Conservation (phyloP, 2,888 invertebrate genomes). For the Drosophila falleni region DNA sequence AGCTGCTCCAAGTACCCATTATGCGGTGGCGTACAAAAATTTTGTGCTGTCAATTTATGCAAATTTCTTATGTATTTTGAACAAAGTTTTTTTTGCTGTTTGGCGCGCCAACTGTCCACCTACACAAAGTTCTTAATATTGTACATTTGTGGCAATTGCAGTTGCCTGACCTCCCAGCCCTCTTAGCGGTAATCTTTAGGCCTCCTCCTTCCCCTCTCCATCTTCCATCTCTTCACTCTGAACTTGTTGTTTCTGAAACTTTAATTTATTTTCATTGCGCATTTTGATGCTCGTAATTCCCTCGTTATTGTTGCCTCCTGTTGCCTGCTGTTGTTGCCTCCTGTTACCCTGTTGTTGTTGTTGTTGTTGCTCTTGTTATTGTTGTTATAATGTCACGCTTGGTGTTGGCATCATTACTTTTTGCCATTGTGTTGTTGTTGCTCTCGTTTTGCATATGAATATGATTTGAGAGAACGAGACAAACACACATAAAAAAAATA, state of each 20-base stretch:
- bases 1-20: slow-evolving; percentile 82
- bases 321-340: slow-evolving; percentile 44
- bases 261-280: slow-evolving; percentile 84
- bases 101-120: slow-evolving; percentile 45
- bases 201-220: too few relatives aligned
- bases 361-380: slow-evolving; percentile 43
- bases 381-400: slow-evolving; percentile 73
- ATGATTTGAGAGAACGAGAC: slow-evolving; percentile 64
- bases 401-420: slow-evolving; percentile 81
- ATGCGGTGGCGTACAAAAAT: slow-evolving; percentile 65
- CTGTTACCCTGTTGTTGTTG: slow-evolving; percentile 33
- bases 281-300: slow-evolving; percentile 83
- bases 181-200: slow-evolving; percentile 39
- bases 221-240: slow-evolving; percentile 1
- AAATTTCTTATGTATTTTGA: slow-evolving; percentile 68
- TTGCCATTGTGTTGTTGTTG: slow-evolving; percentile 61
- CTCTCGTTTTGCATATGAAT: slow-evolving; percentile 78
- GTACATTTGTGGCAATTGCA: slow-evolving; percentile 57
- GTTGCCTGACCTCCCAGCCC: not conserved
- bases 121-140: slow-evolving; percentile 44
- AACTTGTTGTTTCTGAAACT: slow-evolving; percentile 73
- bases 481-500: slow-evolving; percentile 32
- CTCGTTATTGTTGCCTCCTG: slow-evolving; percentile 81
- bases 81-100: slow-evolving; percentile 25
- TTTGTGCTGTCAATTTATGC: slow-evolving; percentile 79